These are phyloP conservation scores for Beris morrisii DNA, from an alignment of 2,888 invertebrate genomes.

Conservation along the genomic window DNA sequence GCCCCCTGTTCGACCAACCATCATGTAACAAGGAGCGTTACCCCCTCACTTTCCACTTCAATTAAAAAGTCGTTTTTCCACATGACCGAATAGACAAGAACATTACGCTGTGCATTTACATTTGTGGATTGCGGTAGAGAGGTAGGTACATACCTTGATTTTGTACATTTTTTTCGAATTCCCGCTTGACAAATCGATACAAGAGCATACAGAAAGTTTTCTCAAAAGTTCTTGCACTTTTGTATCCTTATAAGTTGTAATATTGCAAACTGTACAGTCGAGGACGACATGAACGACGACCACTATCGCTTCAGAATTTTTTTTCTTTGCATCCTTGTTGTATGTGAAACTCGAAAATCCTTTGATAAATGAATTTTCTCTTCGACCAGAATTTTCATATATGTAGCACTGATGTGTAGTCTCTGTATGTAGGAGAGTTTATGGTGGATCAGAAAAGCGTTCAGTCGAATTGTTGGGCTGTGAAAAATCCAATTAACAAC, in stretches of 20 bases:
- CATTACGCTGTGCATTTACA: conserved; percentile 19
- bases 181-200: conserved; percentile 12
- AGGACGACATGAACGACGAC: no score
- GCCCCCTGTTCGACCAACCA: conserved; percentile 13
- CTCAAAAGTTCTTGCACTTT: conserved; percentile 22
- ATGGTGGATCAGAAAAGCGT: background rate
- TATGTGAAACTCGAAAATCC: conserved; percentile 13
- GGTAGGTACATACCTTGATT: background rate
- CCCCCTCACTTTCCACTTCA: conserved; percentile 41
- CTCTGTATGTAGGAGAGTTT: background rate
- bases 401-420: conserved; percentile 6
- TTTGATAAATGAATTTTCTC: conserved; percentile 19
- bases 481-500: conserved; percentile 9
- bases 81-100: conserved; percentile 52
- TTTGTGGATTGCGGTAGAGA: background rate
- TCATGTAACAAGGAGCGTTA: conserved; percentile 28
- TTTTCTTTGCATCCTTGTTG: conserved; percentile 1
- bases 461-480: conserved; percentile 27
- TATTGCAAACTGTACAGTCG: no score
- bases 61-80: conserved; percentile 56
- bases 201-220: conserved; percentile 4
- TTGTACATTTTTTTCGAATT: background rate
- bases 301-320: conserved; percentile 12
- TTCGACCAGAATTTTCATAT: conserved; percentile 15
- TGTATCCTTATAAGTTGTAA: no score